Evolutionary conservation across 1,140 invertebrate species (phyloP).

Genomic region (Trichoplusia ni): DNA sequence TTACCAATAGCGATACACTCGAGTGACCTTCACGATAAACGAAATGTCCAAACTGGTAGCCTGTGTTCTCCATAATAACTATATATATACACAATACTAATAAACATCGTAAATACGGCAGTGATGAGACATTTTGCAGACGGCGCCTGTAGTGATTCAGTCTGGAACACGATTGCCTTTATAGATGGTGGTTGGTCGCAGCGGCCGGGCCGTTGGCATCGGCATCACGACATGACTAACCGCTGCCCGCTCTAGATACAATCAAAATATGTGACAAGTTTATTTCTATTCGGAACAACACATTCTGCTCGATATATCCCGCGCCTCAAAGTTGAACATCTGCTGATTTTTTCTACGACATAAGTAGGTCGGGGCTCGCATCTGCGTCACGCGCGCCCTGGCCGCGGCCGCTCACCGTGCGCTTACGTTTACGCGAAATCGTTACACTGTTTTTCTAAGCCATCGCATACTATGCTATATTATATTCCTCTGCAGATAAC

Average conservation of each 20-base stretch:
- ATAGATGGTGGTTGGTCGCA: constrained; percentile 65
- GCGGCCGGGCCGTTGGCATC: constrained; percentile 75
- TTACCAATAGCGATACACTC: constrained; percentile 6
- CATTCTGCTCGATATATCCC: constrained; percentile 75
- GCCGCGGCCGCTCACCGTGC: constrained; percentile 45
- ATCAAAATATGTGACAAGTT: constrained; percentile 81
- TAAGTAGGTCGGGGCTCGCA: constrained; percentile 78
- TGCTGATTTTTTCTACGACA: constrained; percentile 78
- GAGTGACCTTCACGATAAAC: constrained; percentile 10
- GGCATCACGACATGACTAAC: constrained; percentile 76
- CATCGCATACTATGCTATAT: constrained; percentile 25
- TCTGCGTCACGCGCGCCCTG: constrained; percentile 69
- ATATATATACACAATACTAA: no score
- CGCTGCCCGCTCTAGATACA: constrained; percentile 76
- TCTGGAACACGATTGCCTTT: constrained; percentile 75
- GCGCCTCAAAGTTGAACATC: constrained; percentile 71
- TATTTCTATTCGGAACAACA: constrained; percentile 80
- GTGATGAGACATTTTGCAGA: constrained; percentile 80
- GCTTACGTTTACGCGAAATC: constrained; percentile 75
- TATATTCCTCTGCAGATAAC: neutral
- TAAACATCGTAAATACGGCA: constrained; percentile 54
- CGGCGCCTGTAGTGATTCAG: constrained; percentile 79
- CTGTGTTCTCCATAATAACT: constrained; percentile 23
- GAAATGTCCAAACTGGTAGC: neutral
- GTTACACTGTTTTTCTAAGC: constrained; percentile 54